Conservation (phyloP, 2,113 vertebrate genomes). For the Melospiza georgiana region DNA sequence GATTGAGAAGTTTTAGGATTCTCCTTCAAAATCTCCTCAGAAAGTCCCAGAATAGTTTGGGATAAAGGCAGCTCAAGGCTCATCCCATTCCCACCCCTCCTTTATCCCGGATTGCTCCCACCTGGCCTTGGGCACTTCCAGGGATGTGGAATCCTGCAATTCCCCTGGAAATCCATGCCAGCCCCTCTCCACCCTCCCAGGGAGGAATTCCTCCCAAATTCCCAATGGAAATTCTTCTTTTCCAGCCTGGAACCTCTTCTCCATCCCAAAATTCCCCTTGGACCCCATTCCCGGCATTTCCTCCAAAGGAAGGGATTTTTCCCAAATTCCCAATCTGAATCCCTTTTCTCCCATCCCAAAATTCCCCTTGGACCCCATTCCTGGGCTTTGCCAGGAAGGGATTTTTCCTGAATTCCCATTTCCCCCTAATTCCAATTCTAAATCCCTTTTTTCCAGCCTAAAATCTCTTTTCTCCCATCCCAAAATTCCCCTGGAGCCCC, state of each 20-base stretch:
- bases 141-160: not conserved
- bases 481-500: rapidly evolving
- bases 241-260: not conserved
- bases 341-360: not conserved
- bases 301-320: not conserved
- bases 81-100: not conserved
- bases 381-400: not conserved
- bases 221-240: not conserved
- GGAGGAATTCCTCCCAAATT: not conserved
- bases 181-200: not conserved
- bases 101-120: rapidly evolving
- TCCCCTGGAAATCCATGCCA: not conserved
- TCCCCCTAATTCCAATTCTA: not conserved
- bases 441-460: not conserved
- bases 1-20: not conserved
- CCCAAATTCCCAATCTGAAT: not conserved
- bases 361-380: too few species aligned
- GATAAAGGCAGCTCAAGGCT: not conserved
- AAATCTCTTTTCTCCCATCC: not conserved
- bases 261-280: too few species aligned
- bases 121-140: not conserved
- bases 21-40: not conserved
- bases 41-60: not conserved
- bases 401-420: not conserved
- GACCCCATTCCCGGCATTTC: not conserved